These are phyloP conservation scores for Daktulosphaira vitifoliae DNA, from an alignment of 1,140 invertebrate genomes.

Conservation along the genomic window DNA sequence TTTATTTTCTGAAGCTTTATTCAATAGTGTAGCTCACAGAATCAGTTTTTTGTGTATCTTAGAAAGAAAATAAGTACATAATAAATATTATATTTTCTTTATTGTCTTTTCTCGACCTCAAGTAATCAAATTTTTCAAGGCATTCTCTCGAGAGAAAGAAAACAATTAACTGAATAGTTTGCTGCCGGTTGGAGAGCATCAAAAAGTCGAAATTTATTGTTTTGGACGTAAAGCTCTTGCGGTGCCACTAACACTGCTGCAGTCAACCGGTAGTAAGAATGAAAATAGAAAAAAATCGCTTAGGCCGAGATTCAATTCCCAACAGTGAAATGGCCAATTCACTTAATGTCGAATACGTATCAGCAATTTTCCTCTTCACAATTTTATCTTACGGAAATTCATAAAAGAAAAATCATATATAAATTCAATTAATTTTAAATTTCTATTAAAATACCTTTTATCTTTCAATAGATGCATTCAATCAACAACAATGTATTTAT, in stretches of 20 bases:
- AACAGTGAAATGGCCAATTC: constrained; percentile 26
- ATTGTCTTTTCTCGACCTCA: background rate
- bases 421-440: no score
- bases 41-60: no score
- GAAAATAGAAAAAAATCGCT: constrained; percentile 9
- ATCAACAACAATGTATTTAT: no score
- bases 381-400: no score
- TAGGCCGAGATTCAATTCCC: constrained; percentile 22
- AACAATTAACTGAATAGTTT: constrained; percentile 28
- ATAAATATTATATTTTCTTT: constrained; percentile 9
- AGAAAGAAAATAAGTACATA: no score
- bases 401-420: no score
- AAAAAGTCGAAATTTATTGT: constrained; percentile 33
- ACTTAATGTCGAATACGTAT: background rate
- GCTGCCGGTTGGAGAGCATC: constrained; percentile 14
- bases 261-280: background rate
- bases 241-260: background rate
- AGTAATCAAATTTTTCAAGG: constrained; percentile 16
- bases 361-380: constrained; percentile 18
- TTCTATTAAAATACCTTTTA: no score
- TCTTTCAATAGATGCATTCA: no score
- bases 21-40: no score
- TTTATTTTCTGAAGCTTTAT: no score
- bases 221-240: constrained; percentile 5
- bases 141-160: constrained; percentile 8